Evolutionary conservation across 2,888 invertebrate species (phyloP).

Genomic region (Zonitis immaculata): DNA sequence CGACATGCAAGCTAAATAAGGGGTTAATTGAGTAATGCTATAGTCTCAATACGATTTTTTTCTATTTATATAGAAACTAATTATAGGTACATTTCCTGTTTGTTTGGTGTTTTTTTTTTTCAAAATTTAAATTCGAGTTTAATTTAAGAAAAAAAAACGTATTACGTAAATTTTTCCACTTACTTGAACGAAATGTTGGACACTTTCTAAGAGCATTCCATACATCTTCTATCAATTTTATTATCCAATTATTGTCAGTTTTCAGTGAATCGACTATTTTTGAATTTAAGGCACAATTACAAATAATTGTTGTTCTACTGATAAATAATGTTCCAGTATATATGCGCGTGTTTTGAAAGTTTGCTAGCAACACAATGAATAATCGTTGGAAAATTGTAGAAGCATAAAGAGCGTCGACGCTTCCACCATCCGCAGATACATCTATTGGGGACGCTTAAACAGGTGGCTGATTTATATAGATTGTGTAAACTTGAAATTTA

Average conservation of each 20-base stretch:
- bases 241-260: background rate
- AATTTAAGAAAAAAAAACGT: background rate
- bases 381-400: background rate
- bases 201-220: slow-evolving; percentile 61
- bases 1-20: background rate
- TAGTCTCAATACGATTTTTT: too few relatives aligned
- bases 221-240: slow-evolving; percentile 58
- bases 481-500: too few relatives aligned
- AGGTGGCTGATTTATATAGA: too few relatives aligned
- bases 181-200: slow-evolving; percentile 59
- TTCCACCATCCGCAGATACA: background rate
- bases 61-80: too few relatives aligned
- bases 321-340: too few relatives aligned
- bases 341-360: slow-evolving; percentile 1
- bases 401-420: background rate
- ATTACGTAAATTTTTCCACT: slow-evolving; percentile 31
- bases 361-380: slow-evolving; percentile 12
- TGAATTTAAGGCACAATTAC: slow-evolving; percentile 2
- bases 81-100: background rate
- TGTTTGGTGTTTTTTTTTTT: too few relatives aligned
- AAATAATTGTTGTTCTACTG: too few relatives aligned
- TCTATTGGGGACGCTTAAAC: background rate
- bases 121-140: background rate
- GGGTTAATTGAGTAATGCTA: background rate
- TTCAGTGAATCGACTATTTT: too few relatives aligned